These are phyloP conservation scores for Homalodisca vitripennis DNA, from an alignment of 1,140 invertebrate species.

Conservation along the genomic window DNA sequence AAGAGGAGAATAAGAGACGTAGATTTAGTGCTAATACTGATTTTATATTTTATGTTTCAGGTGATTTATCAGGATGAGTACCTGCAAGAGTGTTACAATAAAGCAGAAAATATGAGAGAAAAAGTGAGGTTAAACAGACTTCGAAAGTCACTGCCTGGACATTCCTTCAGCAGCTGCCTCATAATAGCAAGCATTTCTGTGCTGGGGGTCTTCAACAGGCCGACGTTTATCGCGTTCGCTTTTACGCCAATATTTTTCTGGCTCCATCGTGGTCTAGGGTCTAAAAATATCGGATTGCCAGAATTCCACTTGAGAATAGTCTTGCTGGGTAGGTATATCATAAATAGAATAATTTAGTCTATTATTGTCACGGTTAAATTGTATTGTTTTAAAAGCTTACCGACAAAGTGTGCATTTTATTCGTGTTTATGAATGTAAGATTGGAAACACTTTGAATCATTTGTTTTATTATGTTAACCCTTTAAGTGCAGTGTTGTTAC, in stretches of 20 bases:
- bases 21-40: no score
- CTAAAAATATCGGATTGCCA: constrained; percentile 62
- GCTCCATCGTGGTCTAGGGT: constrained; percentile 76
- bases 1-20: no score
- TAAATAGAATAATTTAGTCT: background rate
- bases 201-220: constrained; percentile 87
- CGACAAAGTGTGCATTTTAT: no score
- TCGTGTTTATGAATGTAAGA: no score
- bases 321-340: constrained; percentile 49
- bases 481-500: no score
- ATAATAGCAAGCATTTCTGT: constrained; percentile 68
- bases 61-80: constrained; percentile 70
- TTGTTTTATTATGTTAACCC: no score
- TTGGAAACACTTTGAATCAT: no score
- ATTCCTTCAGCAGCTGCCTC: constrained; percentile 67
- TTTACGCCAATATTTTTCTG: constrained; percentile 84
- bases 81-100: constrained; percentile 66
- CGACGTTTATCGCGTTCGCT: constrained; percentile 87
- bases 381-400: background rate
- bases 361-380: background rate
- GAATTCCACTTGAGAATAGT: constrained; percentile 74
- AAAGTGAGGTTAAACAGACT: constrained; percentile 72
- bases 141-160: constrained; percentile 63
- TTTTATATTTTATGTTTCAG: constrained; percentile 44
- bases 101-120: constrained; percentile 65